Evolutionary conservation across 2,113 vertebrate species (phyloP), one percentile per base, ranked within the genome.

Genomic region (Cisticola juncidis): DNA sequence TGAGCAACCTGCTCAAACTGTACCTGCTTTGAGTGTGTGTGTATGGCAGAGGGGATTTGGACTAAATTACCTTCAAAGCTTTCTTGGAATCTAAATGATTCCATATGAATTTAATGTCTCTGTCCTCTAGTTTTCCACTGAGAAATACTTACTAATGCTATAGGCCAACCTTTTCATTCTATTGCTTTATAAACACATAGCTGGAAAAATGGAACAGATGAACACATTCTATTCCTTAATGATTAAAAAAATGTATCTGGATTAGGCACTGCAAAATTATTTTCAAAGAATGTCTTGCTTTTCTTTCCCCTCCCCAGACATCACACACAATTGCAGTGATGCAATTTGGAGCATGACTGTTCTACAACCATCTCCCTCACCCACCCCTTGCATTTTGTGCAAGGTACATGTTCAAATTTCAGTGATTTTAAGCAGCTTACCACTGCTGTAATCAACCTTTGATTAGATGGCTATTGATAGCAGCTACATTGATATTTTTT

Each of bases 361-460:
- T 95, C 68, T 74, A 51, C 48, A 94, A 64, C 56, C 68, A 92
- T 96, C 83, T 94, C 69, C 14, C 24, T 94, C 35, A 47, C 65
- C 35, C 7, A 56, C 28, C 40, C 9, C 73, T 92, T 90, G 81
- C 60, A 58, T 88, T 92, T 74, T 79, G 77, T 86, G 57, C 40
- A 60, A 91, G 92, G 58, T 86, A 64, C 9, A 1, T 64, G 68
- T 86, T 64, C 53, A 73, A 15, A 53, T 92, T 91, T 85, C 44
- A 68, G 38, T 83, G 29, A 50, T 76, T 60, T 77, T 53, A 57
- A 94, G 29, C n/a, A 81, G 40, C 21, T 73, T 89, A n/a, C 9
- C n/a, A 61, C 6, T 47, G 14, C 54, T 92, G 36, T 51, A 81
- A 62, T 70, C 87, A 62, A 86, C 22, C 24, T 91, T 81, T 62